Percentiles rank a stretch among this genome's conserved stretches.
These are phyloP conservation scores for Percina caprodes DNA, from an alignment of 2,113 vertebrate genomes.

Conservation along the genomic window DNA sequence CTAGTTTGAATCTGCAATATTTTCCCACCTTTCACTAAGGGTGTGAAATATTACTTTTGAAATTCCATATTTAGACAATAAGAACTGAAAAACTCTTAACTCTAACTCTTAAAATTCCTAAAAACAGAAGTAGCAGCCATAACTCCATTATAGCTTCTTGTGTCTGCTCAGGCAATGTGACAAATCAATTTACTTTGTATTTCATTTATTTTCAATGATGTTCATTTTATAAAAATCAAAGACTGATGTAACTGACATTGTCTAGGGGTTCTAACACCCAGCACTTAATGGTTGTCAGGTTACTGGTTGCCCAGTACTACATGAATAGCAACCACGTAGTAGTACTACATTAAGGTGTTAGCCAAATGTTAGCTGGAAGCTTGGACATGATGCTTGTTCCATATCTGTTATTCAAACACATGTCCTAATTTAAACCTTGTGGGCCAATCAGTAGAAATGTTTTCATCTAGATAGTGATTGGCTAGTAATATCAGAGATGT, in stretches of 20 bases:
- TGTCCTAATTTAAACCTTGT: not conserved
- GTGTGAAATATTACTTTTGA: not conserved
- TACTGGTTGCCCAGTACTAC: not conserved
- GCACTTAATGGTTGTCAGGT: no score
- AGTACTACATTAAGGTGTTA: not conserved
- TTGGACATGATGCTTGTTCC: not conserved
- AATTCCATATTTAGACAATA: not conserved
- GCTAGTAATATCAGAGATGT: slow-evolving; percentile 31
- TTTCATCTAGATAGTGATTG: slow-evolving; percentile 4
- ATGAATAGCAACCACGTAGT: not conserved
- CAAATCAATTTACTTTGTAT: no score
- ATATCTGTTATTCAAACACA: not conserved
- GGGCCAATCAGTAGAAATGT: slow-evolving; percentile 4
- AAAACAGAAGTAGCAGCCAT: no score
- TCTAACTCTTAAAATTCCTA: no score
- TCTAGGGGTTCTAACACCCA: no score
- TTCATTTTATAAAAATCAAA: no score
- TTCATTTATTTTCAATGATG: no score
- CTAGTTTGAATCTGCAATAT: not conserved
- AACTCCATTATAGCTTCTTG: no score
- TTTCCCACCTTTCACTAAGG: not conserved
- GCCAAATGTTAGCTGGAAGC: no score
- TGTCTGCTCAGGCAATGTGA: no score
- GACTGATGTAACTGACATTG: no score
- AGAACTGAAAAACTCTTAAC: no score